These are phyloP conservation scores for Elmis aenea DNA, from an alignment of 2,888 invertebrate species.

Conservation along the genomic window DNA sequence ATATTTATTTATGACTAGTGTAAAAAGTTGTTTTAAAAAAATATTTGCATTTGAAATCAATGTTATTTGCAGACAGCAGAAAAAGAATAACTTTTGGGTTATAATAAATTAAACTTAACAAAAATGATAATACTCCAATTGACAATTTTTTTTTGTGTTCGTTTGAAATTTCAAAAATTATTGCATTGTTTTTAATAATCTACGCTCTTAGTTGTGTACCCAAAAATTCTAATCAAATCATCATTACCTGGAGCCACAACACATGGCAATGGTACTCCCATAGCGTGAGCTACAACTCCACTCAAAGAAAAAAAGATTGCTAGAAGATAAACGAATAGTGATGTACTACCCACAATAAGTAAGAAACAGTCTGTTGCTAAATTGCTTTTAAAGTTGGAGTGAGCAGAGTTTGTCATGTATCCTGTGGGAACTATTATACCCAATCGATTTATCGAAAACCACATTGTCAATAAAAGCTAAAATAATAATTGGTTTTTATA, in stretches of 20 bases:
- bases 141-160: no score
- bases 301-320: conserved; percentile 15
- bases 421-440: conserved; percentile 25
- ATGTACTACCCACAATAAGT: conserved; percentile 1
- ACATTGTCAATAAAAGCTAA: no score
- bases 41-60: no score
- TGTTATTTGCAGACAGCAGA: not conserved
- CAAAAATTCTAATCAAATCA: no score
- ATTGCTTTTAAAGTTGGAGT: conserved; percentile 15
- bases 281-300: conserved; percentile 16
- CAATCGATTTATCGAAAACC: no score
- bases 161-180: no score
- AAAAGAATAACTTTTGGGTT: conserved; percentile 2
- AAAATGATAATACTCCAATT: no score
- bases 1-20: no score
- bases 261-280: conserved; percentile 7
- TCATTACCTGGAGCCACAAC: conserved; percentile 24
- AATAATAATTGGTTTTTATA: no score
- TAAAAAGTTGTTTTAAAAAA: no score
- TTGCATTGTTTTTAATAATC: no score
- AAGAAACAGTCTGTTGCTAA: conserved; percentile 6
- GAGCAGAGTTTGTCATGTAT: conserved; percentile 27
- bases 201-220: no score
- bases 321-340: conserved; percentile 8
- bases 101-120: not conserved